A percentile compares a stretch with the other conserved stretches of the same genome.
These are phyloP conservation scores for Pantherophis alleghaniensis DNA, from an alignment of 2,797 vertebrate species.

Conservation along the genomic window DNA sequence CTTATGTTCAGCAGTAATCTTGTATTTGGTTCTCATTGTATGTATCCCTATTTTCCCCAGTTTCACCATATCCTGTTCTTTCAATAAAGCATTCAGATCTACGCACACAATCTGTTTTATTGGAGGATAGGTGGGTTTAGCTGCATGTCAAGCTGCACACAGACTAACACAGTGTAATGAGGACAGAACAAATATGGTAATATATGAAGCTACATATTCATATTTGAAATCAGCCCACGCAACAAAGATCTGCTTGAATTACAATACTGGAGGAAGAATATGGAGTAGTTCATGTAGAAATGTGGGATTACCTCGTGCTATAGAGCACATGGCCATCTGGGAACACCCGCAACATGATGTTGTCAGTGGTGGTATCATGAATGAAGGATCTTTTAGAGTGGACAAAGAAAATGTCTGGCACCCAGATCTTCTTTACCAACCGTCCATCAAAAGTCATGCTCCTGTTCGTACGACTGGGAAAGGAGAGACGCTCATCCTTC, in stretches of 20 bases:
- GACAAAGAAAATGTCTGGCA: slow-evolving; percentile 97
- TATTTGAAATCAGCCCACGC: neutral
- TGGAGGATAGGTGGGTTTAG: too few species aligned
- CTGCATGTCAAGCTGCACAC: too few species aligned
- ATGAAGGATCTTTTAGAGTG: slow-evolving; percentile 97
- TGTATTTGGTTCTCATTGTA: too few species aligned
- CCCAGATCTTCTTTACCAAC: slow-evolving; percentile 97
- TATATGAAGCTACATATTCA: neutral
- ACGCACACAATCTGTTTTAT: too few species aligned
- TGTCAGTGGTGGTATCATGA: slow-evolving; percentile 93
- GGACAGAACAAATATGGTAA: neutral
- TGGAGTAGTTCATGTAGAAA: neutral
- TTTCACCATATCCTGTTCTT: too few species aligned
- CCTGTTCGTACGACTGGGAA: slow-evolving; percentile 89
- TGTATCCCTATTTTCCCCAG: too few species aligned
- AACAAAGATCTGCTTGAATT: neutral
- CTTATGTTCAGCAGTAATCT: too few species aligned
- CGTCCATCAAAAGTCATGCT: slow-evolving; percentile 97
- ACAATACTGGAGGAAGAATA: neutral
- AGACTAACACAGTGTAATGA: too few species aligned
- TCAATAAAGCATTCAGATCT: too few species aligned
- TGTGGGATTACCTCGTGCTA: slow-evolving; percentile 85
- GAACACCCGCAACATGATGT: slow-evolving; percentile 94
- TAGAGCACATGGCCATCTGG: slow-evolving; percentile 95
- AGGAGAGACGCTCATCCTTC: slow-evolving; percentile 92